Evolutionary conservation across 2,113 vertebrate genomes (phyloP), one percentile per base, ranked within the genome.

Genomic region (Zosterops japonicus): DNA sequence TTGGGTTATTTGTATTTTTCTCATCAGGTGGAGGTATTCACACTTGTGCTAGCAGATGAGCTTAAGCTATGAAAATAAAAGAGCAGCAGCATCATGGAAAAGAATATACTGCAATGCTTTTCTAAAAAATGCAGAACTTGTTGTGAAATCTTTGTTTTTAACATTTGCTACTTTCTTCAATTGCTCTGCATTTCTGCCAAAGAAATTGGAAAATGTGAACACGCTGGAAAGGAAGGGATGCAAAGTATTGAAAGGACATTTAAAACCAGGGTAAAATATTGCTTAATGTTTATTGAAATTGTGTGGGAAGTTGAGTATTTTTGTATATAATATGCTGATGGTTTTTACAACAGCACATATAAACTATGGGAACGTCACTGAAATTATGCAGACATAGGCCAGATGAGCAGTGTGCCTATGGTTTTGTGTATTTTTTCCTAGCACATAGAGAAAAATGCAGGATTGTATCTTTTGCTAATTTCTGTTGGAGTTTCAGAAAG

Each of bases 261-360:
- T 85, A 36, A 85, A 94, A 52, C 6, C 15, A 49, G 50, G n/a
- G 22, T 71, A 68, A 76, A 94, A 79, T 94, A 88, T 36, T 94
- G 52, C 29, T 35, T 82, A 53, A 42, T 72, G 88, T 81, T 89
- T 97, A 75, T 46, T 95, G 53, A 69, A 90, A 65, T 86, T 52
- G 55, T 69, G 77, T 93, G 87, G 87, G 83, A 96, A 94, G 89
- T 31, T 71, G 77, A 78, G 47, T 93, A 65, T 83, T 95, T 96
- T 84, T 95, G 90, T 95, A 39, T 96, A 85, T 87, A 91, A 52
- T 89, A 61, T 75, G 35, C 53, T 78, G 79, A 93, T 94, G 27
- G 90, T 46, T 95, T 96, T 95, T 93, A 64, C 72, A 93, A 52
- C 31, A 49, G 33, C 0, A 1, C 27, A 24, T 70, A n/a, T 77